Evolutionary conservation across 2,797 vertebrate genomes (phyloP), one percentile per base, ranked within the genome.

Genomic region (Enteromius fasciolatus): DNA sequence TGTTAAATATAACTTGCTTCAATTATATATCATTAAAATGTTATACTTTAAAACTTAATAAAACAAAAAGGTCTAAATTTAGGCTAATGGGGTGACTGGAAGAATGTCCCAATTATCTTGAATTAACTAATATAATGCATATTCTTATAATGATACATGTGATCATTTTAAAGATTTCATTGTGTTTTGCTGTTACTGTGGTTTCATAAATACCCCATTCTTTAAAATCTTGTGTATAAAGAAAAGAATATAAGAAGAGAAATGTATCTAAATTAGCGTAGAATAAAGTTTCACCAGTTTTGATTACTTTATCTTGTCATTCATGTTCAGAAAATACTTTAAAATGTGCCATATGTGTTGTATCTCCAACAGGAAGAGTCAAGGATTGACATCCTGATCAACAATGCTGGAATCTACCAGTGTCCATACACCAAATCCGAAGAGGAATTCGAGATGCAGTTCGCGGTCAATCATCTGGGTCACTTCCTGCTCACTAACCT

Each of bases 371-470:
- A 98, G 96, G 96, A 97, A 89, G 97, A 98, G 83, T 90, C 95
- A 18, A 92, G 89, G 39, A 57, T 98, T 66, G 96, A 98, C 73
- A 96, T 97, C 59, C 91, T 98, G 81, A 96, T 98, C 91, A 97
- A 97, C 90, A 98, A 97, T 0, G 96, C 97, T 0, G 97, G 97
- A 0, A 41, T 97, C 90, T 97, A 96, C 91, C 96, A 97, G 86
- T 97, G 96, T 78, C 96, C 96, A 0, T 96, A 97, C 82, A 92
- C 90, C 87, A 96, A 94, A 90, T 96, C 96, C 0, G 95, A 96
- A 87, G 96, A 97, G 52, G 95, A 95, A 4, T 97, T 96, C 84
- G 96, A 97, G 89, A 96, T 96, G 96, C 96, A 97, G 52, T 97
- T 97, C 41, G 96, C 93, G 7, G 96, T 97, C 78, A 97, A 97